Conservation (phyloP, 2,888 invertebrate species). For the Loripinus fragilis region DNA sequence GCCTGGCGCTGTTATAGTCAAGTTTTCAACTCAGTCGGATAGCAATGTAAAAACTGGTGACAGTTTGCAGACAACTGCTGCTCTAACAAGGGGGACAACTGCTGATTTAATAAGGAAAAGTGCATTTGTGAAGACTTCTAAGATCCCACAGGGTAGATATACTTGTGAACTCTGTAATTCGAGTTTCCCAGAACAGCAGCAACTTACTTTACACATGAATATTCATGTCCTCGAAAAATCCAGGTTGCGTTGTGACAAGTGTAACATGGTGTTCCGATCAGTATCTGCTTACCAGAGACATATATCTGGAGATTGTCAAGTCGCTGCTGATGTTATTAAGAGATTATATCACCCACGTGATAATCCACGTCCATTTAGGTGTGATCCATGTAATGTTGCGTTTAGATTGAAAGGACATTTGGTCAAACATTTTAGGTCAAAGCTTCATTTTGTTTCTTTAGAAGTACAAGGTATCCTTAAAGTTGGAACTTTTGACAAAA, state of each 20-base stretch:
- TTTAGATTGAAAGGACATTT: slow-evolving; percentile 97
- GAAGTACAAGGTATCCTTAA: slow-evolving; percentile 97
- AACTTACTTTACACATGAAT: slow-evolving; percentile 95
- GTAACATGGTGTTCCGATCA: slow-evolving; percentile 94
- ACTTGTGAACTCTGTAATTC: slow-evolving; percentile 57
- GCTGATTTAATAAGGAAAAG: no score
- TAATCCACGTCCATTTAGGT: slow-evolving; percentile 98
- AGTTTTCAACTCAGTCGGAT: neutral
- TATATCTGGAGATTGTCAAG: slow-evolving; percentile 95
- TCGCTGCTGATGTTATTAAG: slow-evolving; percentile 78
- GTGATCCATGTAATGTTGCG: slow-evolving; percentile 97
- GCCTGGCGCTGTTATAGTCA: neutral
- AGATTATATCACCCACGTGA: slow-evolving; percentile 85
- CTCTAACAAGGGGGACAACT: no score
- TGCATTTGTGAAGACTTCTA: no score
- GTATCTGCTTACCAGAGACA: slow-evolving; percentile 97
- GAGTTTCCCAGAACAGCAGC: slow-evolving; percentile 89
- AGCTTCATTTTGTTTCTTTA: slow-evolving; percentile 97
- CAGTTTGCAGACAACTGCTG: no score
- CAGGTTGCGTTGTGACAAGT: slow-evolving; percentile 95
- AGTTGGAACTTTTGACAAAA: slow-evolving; percentile 96
- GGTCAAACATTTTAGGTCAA: slow-evolving; percentile 97
- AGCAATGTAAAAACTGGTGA: neutral
- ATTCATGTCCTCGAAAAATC: slow-evolving; percentile 95
- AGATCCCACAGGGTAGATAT: slow-evolving; percentile 9